Evolutionary conservation across 2,797 vertebrate genomes (phyloP), one percentile per base, ranked within the genome.

Genomic region (Cuculus canorus): DNA sequence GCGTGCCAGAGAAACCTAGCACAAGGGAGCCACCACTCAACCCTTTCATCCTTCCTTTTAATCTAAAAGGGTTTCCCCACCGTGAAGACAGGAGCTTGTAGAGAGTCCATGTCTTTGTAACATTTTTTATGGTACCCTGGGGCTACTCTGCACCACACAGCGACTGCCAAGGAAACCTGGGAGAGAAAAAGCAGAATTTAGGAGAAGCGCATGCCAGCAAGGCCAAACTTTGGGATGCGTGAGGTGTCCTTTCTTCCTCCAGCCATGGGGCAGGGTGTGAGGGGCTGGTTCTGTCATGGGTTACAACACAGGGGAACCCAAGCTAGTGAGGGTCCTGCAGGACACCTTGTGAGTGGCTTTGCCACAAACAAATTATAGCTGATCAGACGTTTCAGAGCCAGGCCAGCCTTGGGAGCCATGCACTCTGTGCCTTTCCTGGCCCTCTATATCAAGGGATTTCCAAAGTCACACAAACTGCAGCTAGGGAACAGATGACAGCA

Each of bases 1-100:
- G 43, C 21, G 2, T 45, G 66, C 39, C 68, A 52, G 66, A 69
- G 54, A 69, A 92, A 50, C 15, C 5, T 6, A 28, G 64, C 59
- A 47, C 35, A 11, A 72, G 73, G 70, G 60, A 83, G 82, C 30
- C 41, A 60, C 30, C 0, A 2, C 56, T 72, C 64, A 57, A 54
- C 28, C 71, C 64, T 76, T 90, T 84, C 78, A 84, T 71, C 81
- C n/a, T 84, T 48, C 39, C 24, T 86, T 92, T 92, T 56, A 11
- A 72, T 50, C 70, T 23, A 11, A 56, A 81, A 85, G 63, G 56
- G 60, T 32, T 96, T 90, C 23, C 73, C 47, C 81, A 77, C 43
- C 1, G 1, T 22, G 60, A 47, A 73, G 50, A 54, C 9, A 45
- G 54, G 52, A 64, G 65, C 61, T 56, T 45, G 33, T 45, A 83